A percentile compares a stretch with the other conserved stretches of the same genome.
These are phyloP conservation scores for Zaprionus camerounensis DNA, from an alignment of 1,140 invertebrate species.

Conservation along the genomic window DNA sequence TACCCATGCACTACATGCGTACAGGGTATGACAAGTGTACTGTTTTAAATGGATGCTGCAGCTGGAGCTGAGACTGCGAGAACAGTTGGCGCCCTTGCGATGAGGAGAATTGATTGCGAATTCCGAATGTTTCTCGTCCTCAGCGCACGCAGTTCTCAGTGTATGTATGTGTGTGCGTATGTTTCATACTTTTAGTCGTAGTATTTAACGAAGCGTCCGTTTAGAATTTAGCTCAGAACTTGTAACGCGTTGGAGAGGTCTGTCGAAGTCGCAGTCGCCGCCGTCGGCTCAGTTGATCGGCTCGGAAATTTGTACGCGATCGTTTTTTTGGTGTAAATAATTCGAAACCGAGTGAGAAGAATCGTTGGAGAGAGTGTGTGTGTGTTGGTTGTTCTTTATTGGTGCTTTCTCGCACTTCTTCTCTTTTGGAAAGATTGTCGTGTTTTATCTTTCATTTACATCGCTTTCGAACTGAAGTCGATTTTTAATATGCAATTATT, in stretches of 20 bases:
- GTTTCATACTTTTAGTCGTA: constrained; percentile 38
- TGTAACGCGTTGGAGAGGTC: constrained; percentile 67
- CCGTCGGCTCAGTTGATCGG: constrained; percentile 3
- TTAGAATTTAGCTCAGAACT: constrained; percentile 69
- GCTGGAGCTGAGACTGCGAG: constrained; percentile 1
- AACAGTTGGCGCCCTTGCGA: constrained; percentile 19
- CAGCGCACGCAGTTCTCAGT: neutral
- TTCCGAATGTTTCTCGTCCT: constrained; percentile 10
- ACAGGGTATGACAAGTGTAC: constrained; percentile 50
- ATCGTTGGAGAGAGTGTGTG: neutral
- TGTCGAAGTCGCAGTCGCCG: constrained; percentile 10
- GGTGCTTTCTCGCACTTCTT: constrained; percentile 21
- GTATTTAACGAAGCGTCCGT: constrained; percentile 77
- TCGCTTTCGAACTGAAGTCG: no score
- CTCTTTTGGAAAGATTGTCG: constrained; percentile 15
- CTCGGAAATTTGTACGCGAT: constrained; percentile 20
- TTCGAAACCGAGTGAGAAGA: neutral
- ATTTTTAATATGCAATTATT: constrained; percentile 32
- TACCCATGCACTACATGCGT: neutral
- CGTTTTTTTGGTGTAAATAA: neutral
- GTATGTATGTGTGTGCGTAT: neutral
- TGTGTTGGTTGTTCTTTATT: constrained; percentile 52
- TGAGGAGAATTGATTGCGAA: constrained; percentile 5
- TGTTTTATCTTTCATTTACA: constrained; percentile 21
- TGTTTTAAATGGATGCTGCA: constrained; percentile 45